A percentile compares a stretch with the other conserved stretches of the same genome.
These are phyloP conservation scores for Pachliopta kotzebuea DNA, from an alignment of 2,888 invertebrate genomes.

Conservation along the genomic window DNA sequence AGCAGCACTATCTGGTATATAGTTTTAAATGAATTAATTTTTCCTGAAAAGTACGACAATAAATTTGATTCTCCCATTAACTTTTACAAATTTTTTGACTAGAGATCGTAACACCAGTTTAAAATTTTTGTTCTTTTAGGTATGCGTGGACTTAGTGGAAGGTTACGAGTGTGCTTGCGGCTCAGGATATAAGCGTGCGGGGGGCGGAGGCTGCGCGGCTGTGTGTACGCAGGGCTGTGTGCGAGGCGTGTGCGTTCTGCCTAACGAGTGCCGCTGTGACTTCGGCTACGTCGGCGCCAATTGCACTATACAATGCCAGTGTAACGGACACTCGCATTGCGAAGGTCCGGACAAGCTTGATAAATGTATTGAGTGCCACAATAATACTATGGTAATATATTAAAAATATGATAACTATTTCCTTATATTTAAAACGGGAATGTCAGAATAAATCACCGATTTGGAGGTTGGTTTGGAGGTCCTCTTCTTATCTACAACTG, in stretches of 20 bases:
- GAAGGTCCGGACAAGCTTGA: constrained; percentile 91
- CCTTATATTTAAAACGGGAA: not conserved
- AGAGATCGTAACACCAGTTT: not conserved
- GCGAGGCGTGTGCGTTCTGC: constrained; percentile 90
- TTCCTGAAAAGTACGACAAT: too few species aligned
- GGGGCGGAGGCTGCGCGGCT: constrained; percentile 85
- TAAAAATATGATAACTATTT: not conserved
- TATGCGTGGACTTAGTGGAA: constrained; percentile 89
- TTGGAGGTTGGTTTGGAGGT: too few species aligned
- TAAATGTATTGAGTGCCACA: constrained; percentile 90
- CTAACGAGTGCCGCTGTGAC: constrained; percentile 92
- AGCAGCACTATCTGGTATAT: not conserved
- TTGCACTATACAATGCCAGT: constrained; percentile 96
- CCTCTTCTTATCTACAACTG: too few species aligned
- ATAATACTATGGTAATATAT: constrained; percentile 90
- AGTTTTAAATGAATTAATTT: not conserved
- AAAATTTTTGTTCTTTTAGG: constrained; percentile 46
- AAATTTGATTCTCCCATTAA: not conserved
- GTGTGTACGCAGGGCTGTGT: constrained; percentile 93
- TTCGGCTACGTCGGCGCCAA: constrained; percentile 97
- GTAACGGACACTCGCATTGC: constrained; percentile 96
- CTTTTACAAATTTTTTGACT: not conserved
- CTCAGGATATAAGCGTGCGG: constrained; percentile 83
- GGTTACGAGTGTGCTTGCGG: constrained; percentile 95
- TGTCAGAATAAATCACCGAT: too few species aligned